Percentiles rank a stretch among this genome's conserved stretches.
Conservation (phyloP, 2,888 invertebrate species). For the Thereva nobilitata region DNA sequence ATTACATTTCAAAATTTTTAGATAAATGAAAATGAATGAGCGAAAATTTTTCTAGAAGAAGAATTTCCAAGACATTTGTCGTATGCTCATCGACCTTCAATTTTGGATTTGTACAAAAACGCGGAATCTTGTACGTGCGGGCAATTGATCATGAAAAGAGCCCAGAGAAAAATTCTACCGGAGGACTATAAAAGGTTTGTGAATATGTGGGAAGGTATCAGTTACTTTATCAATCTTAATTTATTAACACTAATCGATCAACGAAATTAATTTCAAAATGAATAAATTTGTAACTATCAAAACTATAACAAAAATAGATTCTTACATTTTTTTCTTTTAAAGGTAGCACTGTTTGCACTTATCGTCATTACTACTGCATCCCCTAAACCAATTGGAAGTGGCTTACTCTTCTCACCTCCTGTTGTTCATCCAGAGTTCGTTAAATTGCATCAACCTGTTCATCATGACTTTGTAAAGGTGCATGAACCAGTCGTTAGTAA, state of each 20-base stretch:
- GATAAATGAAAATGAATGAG: too few relatives aligned
- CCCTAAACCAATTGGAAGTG: constrained; percentile 31
- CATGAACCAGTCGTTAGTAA: constrained; percentile 53
- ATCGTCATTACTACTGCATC: constrained; percentile 19
- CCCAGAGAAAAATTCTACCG: constrained; percentile 6
- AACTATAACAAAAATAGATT: background rate
- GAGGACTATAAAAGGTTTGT: constrained; percentile 30
- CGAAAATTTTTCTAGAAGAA: background rate
- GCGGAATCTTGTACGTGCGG: background rate
- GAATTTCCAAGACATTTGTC: too few relatives aligned
- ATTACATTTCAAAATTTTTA: too few relatives aligned
- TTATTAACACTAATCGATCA: constrained; percentile 2
- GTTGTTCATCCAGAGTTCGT: constrained; percentile 32
- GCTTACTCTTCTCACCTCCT: constrained; percentile 25
- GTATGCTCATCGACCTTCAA: constrained; percentile 21
- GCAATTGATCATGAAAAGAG: constrained; percentile 9
- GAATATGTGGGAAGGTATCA: constrained; percentile 20
- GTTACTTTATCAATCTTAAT: constrained; percentile 21
- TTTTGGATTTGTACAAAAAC: constrained; percentile 13
- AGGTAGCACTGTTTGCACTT: too few relatives aligned
- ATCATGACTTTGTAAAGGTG: constrained; percentile 30
- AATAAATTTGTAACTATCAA: constrained; percentile 45
- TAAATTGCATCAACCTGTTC: constrained; percentile 43
- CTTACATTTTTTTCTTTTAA: background rate
- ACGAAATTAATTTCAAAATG: constrained; percentile 40